Evolutionary conservation across 2,113 vertebrate genomes (phyloP).

Genomic region (Jaculus jaculus): DNA sequence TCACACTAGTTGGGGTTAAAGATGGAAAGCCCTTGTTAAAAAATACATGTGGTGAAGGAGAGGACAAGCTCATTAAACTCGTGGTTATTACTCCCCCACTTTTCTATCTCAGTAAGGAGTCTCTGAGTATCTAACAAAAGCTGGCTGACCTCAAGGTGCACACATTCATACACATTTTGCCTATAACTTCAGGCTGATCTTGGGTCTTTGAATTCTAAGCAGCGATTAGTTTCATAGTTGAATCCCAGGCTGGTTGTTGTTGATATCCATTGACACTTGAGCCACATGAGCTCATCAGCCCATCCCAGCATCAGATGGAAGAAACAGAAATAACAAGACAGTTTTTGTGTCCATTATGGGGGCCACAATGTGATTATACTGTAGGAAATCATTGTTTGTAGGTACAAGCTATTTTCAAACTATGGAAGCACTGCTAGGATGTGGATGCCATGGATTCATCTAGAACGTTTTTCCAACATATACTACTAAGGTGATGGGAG

Average conservation of each 20-base stretch:
- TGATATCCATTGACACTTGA: no score
- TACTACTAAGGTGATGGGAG: background rate
- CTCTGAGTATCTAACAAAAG: conserved; percentile 12
- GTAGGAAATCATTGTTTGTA: background rate
- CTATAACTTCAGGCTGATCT: background rate
- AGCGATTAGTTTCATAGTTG: background rate
- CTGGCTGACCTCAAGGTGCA: background rate
- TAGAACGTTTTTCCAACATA: background rate
- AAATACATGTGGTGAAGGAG: background rate
- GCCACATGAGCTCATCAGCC: background rate
- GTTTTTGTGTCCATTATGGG: background rate
- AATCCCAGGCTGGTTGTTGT: background rate
- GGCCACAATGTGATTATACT: no score
- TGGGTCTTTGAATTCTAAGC: background rate
- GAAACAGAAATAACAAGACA: background rate
- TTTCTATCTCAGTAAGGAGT: conserved; percentile 33
- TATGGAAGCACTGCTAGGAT: background rate
- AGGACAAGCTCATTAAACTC: background rate
- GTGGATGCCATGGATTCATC: background rate
- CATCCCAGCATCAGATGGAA: background rate
- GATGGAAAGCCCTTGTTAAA: conserved; percentile 38
- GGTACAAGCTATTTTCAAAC: background rate
- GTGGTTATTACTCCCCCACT: background rate
- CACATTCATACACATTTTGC: background rate
- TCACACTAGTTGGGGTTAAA: background rate